Evolutionary conservation across 2,113 vertebrate genomes (phyloP), one percentile per base, ranked within the genome.

Genomic region (Spea bombifrons): DNA sequence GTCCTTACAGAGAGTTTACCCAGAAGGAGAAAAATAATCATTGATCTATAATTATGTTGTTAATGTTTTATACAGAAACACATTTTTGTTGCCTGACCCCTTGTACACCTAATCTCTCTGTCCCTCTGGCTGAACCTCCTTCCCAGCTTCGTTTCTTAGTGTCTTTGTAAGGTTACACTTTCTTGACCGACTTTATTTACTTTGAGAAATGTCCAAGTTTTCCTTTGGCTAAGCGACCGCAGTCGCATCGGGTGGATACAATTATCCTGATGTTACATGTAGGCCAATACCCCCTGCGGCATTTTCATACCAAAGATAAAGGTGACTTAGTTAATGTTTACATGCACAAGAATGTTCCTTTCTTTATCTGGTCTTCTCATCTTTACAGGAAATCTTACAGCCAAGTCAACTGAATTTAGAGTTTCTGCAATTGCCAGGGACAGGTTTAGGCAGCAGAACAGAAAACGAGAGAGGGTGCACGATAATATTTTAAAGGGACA

Each of bases 161-260:
- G 73, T 81, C 61, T 55, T 50, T 13, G 45, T 63, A 61, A 48
- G 74, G 49, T 73, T 78, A 77, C 59, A 77, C 16, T 61, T 65
- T 70, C 70, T 48, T 76, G 67, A 78, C 61, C 49, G 64, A 55
- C 53, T 72, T 81, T 87, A 82, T 85, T 90, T 87, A 76, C 52
- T 66, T 80, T 88, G 85, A 84, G 0, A 0, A 50, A 59, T 75
- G 76, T 81, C 84, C 88, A 87, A 84, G 76, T 80, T 83, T 83
- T 81, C 43, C 86, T 85, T 84, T 83, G 81, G 75, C 65, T 66
- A 80, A 68, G 65, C 46, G 57, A 76, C 81, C 75, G 69, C 67
- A 83, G 81, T 83, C 83, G 72, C 45, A 55, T 53, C 9, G 78
- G 57, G 75, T 85, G 83, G 83, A 83, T 82, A 76, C 68, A 78